Evolutionary conservation across 2,113 vertebrate genomes (phyloP), one percentile per base, ranked within the genome.

Genomic region (Cryptoleucopteryx plumbea): DNA sequence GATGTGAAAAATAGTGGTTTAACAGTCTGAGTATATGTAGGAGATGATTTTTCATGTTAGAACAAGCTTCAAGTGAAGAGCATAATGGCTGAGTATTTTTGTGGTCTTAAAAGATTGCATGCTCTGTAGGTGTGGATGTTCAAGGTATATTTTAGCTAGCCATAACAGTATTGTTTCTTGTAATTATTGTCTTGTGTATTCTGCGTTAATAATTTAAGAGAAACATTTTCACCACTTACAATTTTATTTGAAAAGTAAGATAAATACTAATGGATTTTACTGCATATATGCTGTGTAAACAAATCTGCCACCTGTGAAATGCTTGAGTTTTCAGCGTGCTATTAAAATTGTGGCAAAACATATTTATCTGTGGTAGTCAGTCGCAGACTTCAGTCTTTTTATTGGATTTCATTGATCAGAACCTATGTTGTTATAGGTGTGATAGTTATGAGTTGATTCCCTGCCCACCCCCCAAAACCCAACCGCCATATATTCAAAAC

Each of bases 391-490:
- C 9, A 67, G 16, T 62, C 22, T 62, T 79, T 34, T 59, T 59
- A 18, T 63, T n/a, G 19, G 13, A 59, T 83, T 66, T 87, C 23
- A 12, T 31, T 34, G 26, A 58, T 88, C 65, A 74, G 47, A 77
- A 50, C 31, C 3, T 58, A 0, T 45, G 14, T 63, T 92, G 15
- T 82, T 12, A n/a, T 26, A 63, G 65, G 48, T 32, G n/a, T 2
- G 5, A 48, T 40, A 61, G 25, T 27, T 68, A 5, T 1, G 21
- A 65, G 11, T 16, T 94, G 29, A 50, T 89, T 36, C 16, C 7
- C 9, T 4, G 4, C 18, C 2, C 48, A 2, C 12, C 6, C 18
- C 2, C 16, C 2, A 3, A 50, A 83, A 47, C 10, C 15, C 27
- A 45, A 7, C 18, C 17, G 8, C 19, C 2, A 0, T 66, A 8